Evolutionary conservation across 2,113 vertebrate genomes (phyloP).

Genomic region (Acanthisitta chloris): DNA sequence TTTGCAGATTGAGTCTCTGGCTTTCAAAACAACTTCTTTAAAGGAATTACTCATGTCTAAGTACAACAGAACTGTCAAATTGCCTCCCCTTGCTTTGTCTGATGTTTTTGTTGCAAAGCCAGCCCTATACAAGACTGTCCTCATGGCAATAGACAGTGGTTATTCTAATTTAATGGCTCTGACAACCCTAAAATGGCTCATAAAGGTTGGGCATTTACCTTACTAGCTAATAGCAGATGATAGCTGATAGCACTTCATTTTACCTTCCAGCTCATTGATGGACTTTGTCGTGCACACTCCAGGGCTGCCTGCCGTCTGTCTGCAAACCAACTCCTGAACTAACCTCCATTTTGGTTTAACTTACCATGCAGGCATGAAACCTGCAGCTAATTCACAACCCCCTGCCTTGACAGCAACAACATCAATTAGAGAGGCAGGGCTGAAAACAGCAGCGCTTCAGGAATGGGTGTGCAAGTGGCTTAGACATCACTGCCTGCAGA

Average conservation of each 20-base stretch:
- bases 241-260: not conserved
- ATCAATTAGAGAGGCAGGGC: not conserved
- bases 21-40: conserved; percentile 39
- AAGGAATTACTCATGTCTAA: conserved; percentile 44
- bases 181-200: not conserved
- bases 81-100: not conserved
- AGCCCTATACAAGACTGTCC: not conserved
- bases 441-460: not conserved
- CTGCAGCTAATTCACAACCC: not conserved
- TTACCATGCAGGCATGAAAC: not conserved
- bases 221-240: not conserved
- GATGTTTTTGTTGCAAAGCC: not conserved
- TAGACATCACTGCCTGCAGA: not conserved
- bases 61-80: conserved; percentile 17
- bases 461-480: accelerated
- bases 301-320: not conserved
- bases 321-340: not conserved
- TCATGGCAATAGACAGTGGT: not conserved
- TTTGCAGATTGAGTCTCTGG: conserved; percentile 1
- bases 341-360: not conserved
- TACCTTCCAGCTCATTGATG: not conserved
- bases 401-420: not conserved
- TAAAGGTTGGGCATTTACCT: not conserved
- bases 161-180: not conserved
- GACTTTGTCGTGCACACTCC: not conserved